Evolutionary conservation across 2,113 vertebrate species (phyloP).

Genomic region (Theristicus caerulescens): DNA sequence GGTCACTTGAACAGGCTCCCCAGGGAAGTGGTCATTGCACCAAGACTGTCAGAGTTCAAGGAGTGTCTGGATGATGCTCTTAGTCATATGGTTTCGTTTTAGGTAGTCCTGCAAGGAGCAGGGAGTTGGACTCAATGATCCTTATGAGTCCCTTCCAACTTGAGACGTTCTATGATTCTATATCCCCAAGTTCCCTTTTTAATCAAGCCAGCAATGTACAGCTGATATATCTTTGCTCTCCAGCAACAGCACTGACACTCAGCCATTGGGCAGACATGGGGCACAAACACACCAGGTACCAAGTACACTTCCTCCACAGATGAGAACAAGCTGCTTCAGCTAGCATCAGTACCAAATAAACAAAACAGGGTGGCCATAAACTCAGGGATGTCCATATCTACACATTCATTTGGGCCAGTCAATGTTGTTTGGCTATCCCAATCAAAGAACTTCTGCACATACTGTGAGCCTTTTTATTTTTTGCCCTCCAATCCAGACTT

Average conservation of each 20-base stretch:
- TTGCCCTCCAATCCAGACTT: background rate
- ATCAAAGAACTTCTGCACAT: background rate
- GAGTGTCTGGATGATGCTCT: background rate
- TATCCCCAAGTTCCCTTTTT: background rate
- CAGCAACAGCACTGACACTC: background rate
- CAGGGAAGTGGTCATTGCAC: rapidly evolving
- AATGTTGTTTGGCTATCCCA: background rate
- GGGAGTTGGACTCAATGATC: background rate
- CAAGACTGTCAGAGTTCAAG: background rate
- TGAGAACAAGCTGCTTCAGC: background rate
- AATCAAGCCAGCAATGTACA: background rate
- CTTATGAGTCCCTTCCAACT: background rate
- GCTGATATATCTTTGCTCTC: background rate
- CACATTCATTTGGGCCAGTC: background rate
- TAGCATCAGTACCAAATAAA: background rate
- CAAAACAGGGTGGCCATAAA: background rate
- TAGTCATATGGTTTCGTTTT: background rate
- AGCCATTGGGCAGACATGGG: background rate
- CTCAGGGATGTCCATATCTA: background rate
- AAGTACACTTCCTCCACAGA: background rate
- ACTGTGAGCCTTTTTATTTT: background rate
- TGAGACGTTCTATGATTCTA: background rate
- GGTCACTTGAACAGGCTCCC: background rate
- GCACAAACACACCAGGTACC: background rate
- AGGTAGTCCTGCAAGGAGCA: background rate